These are phyloP conservation scores for Leptopilina clavipes DNA, from an alignment of 1,140 invertebrate species.

Conservation along the genomic window DNA sequence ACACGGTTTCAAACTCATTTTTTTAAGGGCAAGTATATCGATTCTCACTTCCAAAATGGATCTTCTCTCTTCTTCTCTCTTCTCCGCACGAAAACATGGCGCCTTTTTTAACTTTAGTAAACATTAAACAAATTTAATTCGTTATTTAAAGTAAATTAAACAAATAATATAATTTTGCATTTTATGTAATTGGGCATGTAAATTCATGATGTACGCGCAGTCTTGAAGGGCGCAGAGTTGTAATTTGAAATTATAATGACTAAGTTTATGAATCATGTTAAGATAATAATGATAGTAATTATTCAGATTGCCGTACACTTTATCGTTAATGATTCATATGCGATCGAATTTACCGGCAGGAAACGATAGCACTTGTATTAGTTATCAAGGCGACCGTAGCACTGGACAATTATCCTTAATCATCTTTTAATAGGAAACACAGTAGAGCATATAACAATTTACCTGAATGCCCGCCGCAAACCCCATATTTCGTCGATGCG, in stretches of 20 bases:
- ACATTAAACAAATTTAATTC: no score
- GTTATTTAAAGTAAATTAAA: no score
- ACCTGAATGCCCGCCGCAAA: not conserved
- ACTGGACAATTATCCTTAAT: conserved; percentile 58
- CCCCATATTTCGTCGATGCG: not conserved
- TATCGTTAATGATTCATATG: conserved; percentile 33
- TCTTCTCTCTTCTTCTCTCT: no score
- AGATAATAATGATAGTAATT: conserved; percentile 19
- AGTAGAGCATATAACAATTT: not conserved
- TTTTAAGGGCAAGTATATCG: no score
- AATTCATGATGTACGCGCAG: not conserved
- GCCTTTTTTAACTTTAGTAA: no score
- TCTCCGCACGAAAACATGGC: no score
- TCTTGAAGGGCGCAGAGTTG: not conserved
- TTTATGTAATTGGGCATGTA: not conserved
- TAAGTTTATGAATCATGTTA: not conserved
- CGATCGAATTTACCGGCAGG: conserved; percentile 46
- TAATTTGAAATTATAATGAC: conserved; percentile 15
- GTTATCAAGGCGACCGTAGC: conserved; percentile 56
- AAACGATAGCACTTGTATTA: conserved; percentile 51
- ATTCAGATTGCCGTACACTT: conserved; percentile 22
- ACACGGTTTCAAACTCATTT: not conserved
- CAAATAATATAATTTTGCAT: no score
- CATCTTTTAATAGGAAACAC: conserved; percentile 55
- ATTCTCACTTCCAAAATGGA: no score